These are phyloP conservation scores for Planococcus citri DNA, from an alignment of 1,140 invertebrate genomes.

Conservation along the genomic window DNA sequence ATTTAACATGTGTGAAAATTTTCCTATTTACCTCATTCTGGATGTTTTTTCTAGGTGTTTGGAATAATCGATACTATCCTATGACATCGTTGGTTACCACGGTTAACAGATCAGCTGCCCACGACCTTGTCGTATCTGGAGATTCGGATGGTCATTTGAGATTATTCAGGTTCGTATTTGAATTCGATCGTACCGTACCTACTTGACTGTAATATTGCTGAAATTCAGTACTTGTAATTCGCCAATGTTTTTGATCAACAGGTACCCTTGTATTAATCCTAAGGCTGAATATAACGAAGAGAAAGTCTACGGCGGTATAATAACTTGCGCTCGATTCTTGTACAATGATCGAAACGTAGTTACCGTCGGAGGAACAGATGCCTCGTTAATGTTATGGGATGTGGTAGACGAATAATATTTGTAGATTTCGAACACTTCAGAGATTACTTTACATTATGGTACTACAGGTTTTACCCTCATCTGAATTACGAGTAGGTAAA, in stretches of 20 bases:
- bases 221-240: not conserved
- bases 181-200: not conserved
- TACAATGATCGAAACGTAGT: slow-evolving; percentile 76
- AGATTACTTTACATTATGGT: no score
- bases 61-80: slow-evolving; percentile 78
- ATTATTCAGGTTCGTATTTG: slow-evolving; percentile 56
- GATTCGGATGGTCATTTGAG: slow-evolving; percentile 84
- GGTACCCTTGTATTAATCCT: slow-evolving; percentile 66
- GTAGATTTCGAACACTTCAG: not conserved
- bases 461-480: no score
- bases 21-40: no score
- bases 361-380: slow-evolving; percentile 81
- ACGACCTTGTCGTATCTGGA: slow-evolving; percentile 70
- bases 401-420: slow-evolving; percentile 55
- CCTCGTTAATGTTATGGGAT: slow-evolving; percentile 84
- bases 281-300: slow-evolving; percentile 77
- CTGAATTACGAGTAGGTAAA: no score
- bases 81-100: slow-evolving; percentile 66
- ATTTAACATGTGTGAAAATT: no score
- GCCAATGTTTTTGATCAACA: slow-evolving; percentile 32
- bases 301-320: slow-evolving; percentile 76
- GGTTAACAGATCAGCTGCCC: slow-evolving; percentile 62
- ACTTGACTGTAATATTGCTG: not conserved
- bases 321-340: slow-evolving; percentile 67
- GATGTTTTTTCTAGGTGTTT: slow-evolving; percentile 47